A percentile compares a stretch with the other conserved stretches of the same genome.
Conservation (phyloP, 2,888 invertebrate genomes). For the Adelphocoris suturalis region DNA sequence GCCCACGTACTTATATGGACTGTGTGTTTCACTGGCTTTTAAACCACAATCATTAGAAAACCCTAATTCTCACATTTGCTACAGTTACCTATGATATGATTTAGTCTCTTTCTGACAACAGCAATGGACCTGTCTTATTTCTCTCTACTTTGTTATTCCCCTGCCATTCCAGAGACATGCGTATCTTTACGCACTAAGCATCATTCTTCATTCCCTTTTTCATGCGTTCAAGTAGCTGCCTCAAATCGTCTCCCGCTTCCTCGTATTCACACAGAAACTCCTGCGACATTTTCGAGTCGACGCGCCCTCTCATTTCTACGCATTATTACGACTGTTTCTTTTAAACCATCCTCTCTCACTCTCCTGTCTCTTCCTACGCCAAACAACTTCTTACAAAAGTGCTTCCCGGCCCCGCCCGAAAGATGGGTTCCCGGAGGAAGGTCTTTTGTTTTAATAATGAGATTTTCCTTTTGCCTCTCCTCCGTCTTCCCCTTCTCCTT, state of each 20-base stretch:
- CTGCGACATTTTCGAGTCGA: background rate
- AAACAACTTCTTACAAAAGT: conserved; percentile 66
- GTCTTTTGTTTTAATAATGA: conserved; percentile 69
- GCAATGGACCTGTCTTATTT: too few species aligned
- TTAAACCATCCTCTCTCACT: background rate
- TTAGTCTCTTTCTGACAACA: too few species aligned
- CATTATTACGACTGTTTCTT: background rate
- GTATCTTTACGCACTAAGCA: too few species aligned
- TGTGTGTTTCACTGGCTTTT: too few species aligned
- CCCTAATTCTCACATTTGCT: too few species aligned
- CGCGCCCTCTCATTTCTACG: background rate
- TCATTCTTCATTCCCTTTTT: background rate
- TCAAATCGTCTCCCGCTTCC: background rate
- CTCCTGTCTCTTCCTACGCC: background rate
- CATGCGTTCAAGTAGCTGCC: background rate
- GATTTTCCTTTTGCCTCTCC: conserved; percentile 61
- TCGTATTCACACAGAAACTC: conserved; percentile 7
- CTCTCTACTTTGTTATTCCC: too few species aligned
- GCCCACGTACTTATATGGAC: too few species aligned
- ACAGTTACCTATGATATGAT: too few species aligned
- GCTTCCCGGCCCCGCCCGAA: conserved; percentile 35
- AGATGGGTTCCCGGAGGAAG: conserved; percentile 54
- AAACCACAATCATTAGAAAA: too few species aligned
- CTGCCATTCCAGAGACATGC: too few species aligned
- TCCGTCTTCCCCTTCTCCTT: background rate